These are phyloP conservation scores for Temnothorax curvispinosus DNA, from an alignment of 1,140 invertebrate species.

Conservation along the genomic window DNA sequence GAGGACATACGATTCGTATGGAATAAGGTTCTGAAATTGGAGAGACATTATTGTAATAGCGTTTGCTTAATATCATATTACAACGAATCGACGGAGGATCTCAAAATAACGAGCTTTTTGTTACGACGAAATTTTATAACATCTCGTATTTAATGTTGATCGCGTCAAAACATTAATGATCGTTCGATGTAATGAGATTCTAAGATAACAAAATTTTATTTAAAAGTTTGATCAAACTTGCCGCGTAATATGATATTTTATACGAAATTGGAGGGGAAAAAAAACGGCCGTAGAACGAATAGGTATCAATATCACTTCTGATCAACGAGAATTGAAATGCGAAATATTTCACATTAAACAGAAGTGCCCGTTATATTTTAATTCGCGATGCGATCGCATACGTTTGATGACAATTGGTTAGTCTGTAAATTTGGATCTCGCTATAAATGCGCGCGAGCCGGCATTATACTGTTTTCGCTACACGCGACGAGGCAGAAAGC, in stretches of 20 bases:
- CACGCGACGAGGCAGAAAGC: slow-evolving; percentile 55
- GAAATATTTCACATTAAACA: slow-evolving; percentile 46
- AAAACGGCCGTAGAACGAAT: background rate
- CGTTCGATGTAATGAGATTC: background rate
- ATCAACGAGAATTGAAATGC: background rate
- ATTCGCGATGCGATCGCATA: slow-evolving; percentile 6
- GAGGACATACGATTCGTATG: background rate
- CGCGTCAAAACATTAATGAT: slow-evolving; percentile 1
- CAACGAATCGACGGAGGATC: background rate
- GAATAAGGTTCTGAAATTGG: slow-evolving; percentile 18
- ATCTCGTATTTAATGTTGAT: slow-evolving; percentile 18
- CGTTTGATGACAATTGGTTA: slow-evolving; percentile 52
- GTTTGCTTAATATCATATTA: slow-evolving; percentile 29
- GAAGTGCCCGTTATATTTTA: slow-evolving; percentile 24
- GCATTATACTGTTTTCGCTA: slow-evolving; percentile 14
- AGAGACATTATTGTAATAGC: slow-evolving; percentile 36
- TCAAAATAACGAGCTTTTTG: slow-evolving; percentile 4
- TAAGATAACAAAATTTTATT: background rate
- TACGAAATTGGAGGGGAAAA: background rate
- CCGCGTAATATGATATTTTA: background rate
- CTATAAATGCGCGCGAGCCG: background rate
- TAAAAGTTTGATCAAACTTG: background rate
- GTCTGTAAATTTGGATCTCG: slow-evolving; percentile 46
- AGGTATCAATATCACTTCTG: slow-evolving; percentile 29
- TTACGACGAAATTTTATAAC: slow-evolving; percentile 15